A percentile compares a stretch with the other conserved stretches of the same genome.
phyloP scores from a whole-genome alignment of 2,797 vertebrate genomes.

The Sphenodon punctatus region DNA sequence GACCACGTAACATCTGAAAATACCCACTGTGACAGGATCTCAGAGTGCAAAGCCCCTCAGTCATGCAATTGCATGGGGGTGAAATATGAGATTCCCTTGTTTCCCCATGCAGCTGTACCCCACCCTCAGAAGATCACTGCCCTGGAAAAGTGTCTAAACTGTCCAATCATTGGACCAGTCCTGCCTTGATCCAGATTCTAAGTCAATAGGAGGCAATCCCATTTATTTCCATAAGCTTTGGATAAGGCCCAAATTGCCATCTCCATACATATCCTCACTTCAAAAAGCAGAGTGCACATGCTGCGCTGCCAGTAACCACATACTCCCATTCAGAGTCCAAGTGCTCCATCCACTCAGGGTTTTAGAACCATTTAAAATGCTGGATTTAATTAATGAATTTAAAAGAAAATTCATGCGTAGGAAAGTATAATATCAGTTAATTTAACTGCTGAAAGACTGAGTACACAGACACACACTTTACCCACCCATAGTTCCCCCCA shows the following conservation, averaged over 20 bases:
- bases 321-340: background rate
- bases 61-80: too few species aligned
- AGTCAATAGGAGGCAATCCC: background rate
- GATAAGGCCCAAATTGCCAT: background rate
- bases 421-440: background rate
- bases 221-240: background rate
- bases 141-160: too few species aligned
- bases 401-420: background rate
- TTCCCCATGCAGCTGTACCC: too few species aligned
- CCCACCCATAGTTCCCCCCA: background rate
- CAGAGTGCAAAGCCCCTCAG: too few species aligned
- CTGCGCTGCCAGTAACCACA: background rate
- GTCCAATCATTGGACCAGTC: too few species aligned
- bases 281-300: background rate
- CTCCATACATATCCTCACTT: background rate
- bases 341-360: background rate
- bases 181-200: too few species aligned
- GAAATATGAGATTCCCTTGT: too few species aligned
- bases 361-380: background rate
- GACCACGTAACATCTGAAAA: too few species aligned
- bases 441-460: background rate
- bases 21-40: too few species aligned
- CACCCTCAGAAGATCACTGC: too few species aligned
- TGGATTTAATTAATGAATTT: background rate
- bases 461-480: background rate